A percentile compares a stretch with the other conserved stretches of the same genome.
phyloP scores from a whole-genome alignment of 2,888 invertebrate species.

The Macrosiphum euphorbiae region DNA sequence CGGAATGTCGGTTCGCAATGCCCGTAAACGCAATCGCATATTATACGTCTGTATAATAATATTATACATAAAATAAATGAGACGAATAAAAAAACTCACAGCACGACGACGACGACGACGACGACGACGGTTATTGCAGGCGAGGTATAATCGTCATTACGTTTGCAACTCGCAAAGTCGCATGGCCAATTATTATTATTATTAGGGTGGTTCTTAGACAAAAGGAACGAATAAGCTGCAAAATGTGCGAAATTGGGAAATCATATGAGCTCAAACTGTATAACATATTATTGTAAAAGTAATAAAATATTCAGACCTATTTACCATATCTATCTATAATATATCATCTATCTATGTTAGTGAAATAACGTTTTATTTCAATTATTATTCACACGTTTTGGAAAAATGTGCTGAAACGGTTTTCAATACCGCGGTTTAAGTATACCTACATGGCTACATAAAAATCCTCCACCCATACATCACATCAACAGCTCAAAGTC shows the following conservation, averaged over 20 bases:
- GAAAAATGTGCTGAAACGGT: neutral
- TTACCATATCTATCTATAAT: neutral
- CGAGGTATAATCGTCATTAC: neutral
- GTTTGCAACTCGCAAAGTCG: neutral
- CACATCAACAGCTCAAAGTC: neutral
- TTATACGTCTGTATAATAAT: neutral
- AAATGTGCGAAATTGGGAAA: neutral
- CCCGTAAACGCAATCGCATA: neutral
- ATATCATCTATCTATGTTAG: neutral
- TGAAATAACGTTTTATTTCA: too few relatives aligned
- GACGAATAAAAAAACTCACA: neutral
- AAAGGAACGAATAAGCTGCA: neutral
- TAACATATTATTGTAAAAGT: too few relatives aligned
- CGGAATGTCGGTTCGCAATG: constrained; percentile 14
- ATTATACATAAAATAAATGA: neutral
- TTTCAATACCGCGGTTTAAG: neutral
- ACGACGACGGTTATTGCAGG: neutral
- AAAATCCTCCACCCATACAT: neutral
- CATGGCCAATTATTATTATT: neutral
- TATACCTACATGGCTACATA: neutral
- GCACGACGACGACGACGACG: neutral
- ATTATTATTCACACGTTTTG: neutral
- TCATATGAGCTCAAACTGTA: neutral
- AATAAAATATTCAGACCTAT: neutral
- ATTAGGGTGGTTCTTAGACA: neutral